phyloP scores from a whole-genome alignment of 2,113 vertebrate species.

The Corvus hawaiiensis region DNA sequence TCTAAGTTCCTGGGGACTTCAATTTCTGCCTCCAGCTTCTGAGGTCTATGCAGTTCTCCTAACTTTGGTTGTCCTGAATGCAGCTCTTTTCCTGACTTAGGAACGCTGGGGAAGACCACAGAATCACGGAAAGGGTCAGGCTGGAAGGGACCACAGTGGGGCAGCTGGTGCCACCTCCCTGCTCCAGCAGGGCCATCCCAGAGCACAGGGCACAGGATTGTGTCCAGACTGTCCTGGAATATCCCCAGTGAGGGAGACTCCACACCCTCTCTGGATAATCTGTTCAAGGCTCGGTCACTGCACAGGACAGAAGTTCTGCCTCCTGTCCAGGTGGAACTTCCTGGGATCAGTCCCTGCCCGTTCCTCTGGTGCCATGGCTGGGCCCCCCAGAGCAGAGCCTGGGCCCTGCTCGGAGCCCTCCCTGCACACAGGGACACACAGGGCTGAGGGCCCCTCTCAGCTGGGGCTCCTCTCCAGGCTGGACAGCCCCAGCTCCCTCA shows the following conservation, averaged over 20 bases:
- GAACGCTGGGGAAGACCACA: neutral
- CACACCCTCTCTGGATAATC: neutral
- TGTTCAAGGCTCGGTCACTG: fast-evolving
- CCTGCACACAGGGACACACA: neutral
- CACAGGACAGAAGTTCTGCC: neutral
- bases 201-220: neutral
- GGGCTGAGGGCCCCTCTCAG: neutral
- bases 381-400: neutral
- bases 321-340: neutral
- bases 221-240: neutral
- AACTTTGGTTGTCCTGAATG: constrained; percentile 6
- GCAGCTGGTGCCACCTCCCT: neutral
- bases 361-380: neutral
- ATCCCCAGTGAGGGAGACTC: neutral
- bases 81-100: constrained; percentile 16
- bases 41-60: neutral
- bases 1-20: neutral
- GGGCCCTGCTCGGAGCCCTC: neutral
- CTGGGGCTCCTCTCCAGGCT: too few relatives aligned
- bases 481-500: neutral
- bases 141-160: neutral
- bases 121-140: neutral
- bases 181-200: neutral
- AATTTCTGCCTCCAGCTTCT: neutral
- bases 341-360: neutral